Evolutionary conservation across 2,113 vertebrate genomes (phyloP), one percentile per base, ranked within the genome.

Genomic region (Crypturellus undulatus): DNA sequence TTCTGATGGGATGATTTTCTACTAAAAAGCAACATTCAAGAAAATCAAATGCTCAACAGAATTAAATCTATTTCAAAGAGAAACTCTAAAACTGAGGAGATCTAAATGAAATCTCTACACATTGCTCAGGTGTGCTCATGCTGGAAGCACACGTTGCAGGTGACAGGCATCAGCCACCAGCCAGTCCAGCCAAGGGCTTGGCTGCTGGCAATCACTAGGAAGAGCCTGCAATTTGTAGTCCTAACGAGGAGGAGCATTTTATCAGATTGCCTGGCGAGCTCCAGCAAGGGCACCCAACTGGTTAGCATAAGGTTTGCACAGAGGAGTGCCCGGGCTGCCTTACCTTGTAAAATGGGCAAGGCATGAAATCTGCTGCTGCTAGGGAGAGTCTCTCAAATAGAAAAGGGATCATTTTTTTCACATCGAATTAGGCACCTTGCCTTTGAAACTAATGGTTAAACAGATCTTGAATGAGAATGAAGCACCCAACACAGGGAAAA

Each of bases 101-200:
- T 49, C 49, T 49, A 49, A 68, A 25, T 49, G 3, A 20, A 38
- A 54, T 36, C 1, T 0, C 17, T 9, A 1, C 0, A 1, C 1
- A 1, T 43, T 0, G 0, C 36, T 43, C n/a, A 19, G 30, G 54
- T 18, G 6, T 3, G 12, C 0, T 0, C 3, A 36, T 32, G 13
- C 47, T 7, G 4, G 38, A 36, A 92, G 40, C 4, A 0, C 2
- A 8, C 0, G 8, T 19, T 69, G 30, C 34, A 40, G 32, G 62
- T n/a, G 30, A 42, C 11, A 26, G 40, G 0, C 63, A 25, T 60
- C 22, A 40, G 83, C 32, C 38, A 47, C 12, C 26, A 12, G 15
- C 19, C 43, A 22, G 30, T 0, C 0, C 17, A 20, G 21, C 9
- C 0, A 1, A 56, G 34, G 26, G 42, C 69, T 69, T 69, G 30